These are phyloP conservation scores for Eupsilia transversa DNA, from an alignment of 2,888 invertebrate genomes.

Conservation along the genomic window DNA sequence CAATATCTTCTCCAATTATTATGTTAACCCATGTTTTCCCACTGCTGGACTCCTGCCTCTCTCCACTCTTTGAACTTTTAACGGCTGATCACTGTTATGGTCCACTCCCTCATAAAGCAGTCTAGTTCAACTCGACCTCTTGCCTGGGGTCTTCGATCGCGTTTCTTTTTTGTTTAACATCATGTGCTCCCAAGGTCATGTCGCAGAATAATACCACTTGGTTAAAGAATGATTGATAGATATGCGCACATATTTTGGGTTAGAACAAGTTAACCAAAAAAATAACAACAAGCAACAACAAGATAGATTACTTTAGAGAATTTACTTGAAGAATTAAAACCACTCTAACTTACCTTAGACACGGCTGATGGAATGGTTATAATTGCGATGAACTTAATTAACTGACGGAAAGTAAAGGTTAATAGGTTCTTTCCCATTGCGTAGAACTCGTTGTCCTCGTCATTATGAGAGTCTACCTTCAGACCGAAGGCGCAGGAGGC, in stretches of 20 bases:
- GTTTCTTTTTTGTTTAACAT: too few relatives aligned
- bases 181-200: neutral
- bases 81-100: neutral
- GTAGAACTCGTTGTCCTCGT: slow-evolving; percentile 90
- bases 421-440: slow-evolving; percentile 85
- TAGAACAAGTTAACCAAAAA: too few relatives aligned
- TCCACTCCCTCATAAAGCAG: neutral
- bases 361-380: slow-evolving; percentile 60
- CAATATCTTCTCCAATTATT: neutral
- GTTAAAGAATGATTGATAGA: neutral
- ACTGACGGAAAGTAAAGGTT: slow-evolving; percentile 63
- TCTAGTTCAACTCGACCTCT: neutral
- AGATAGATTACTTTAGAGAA: too few relatives aligned
- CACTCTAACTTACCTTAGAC: slow-evolving; percentile 61
- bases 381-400: slow-evolving; percentile 67
- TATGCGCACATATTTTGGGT: neutral
- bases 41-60: neutral
- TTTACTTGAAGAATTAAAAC: neutral
- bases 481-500: slow-evolving; percentile 89
- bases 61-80: neutral
- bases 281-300: too few relatives aligned
- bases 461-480: slow-evolving; percentile 88
- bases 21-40: neutral
- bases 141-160: neutral
- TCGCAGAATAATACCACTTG: too few relatives aligned